phyloP scores from a whole-genome alignment of 1,140 invertebrate genomes.

The Radopholus similis region DNA sequence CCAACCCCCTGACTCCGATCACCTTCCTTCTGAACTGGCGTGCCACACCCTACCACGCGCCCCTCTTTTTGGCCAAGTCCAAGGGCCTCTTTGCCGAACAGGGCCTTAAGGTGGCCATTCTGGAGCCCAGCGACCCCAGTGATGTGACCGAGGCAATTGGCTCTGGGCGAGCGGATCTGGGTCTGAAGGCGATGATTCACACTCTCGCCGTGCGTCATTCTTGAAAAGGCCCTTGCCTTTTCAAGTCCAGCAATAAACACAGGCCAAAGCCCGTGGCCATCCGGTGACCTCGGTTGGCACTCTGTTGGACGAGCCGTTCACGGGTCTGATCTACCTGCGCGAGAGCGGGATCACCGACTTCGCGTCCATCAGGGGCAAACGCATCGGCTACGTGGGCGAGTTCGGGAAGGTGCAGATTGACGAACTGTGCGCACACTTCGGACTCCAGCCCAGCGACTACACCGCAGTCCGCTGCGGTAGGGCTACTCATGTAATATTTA shows the following conservation, averaged over 20 bases:
- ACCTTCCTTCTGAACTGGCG: not conserved
- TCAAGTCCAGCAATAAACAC: not conserved
- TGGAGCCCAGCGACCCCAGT: not conserved
- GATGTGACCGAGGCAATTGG: not conserved
- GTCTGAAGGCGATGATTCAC: not conserved
- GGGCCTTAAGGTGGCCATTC: not conserved
- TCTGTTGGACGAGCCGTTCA: not conserved
- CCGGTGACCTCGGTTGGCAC: not conserved
- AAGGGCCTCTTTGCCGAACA: not conserved
- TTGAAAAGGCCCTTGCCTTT: not conserved
- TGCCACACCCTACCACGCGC: not conserved
- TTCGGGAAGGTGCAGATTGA: not conserved
- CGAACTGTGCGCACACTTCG: not conserved
- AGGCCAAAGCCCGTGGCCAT: not conserved
- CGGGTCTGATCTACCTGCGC: not conserved
- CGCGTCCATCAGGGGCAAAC: not conserved
- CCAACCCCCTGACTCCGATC: too few relatives aligned
- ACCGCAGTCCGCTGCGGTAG: not conserved
- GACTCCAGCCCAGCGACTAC: not conserved
- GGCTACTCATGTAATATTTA: too few relatives aligned
- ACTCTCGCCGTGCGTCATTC: not conserved
- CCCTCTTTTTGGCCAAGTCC: constrained; percentile 1
- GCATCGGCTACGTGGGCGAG: not conserved
- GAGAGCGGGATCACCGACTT: not conserved
- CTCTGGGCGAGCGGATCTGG: not conserved